Percentiles rank a stretch among this genome's conserved stretches.
phyloP scores from a whole-genome alignment of 1,140 invertebrate genomes.

The Cherax quadricarinatus region DNA sequence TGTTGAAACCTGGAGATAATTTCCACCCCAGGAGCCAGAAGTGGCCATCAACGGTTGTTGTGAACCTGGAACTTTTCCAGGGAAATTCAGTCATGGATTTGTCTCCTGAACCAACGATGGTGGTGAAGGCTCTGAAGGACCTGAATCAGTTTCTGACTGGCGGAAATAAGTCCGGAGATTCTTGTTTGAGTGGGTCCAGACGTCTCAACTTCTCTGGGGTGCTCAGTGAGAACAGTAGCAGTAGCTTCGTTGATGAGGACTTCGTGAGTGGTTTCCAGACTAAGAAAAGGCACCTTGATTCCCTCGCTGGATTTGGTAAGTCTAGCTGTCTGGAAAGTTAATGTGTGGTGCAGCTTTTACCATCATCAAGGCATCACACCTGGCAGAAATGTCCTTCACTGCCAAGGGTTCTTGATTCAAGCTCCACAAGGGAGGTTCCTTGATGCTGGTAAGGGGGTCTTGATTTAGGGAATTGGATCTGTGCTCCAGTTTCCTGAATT shows the following conservation, averaged over 20 bases:
- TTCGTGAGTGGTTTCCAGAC: not conserved
- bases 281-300: slow-evolving; percentile 30
- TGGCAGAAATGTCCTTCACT: too few relatives aligned
- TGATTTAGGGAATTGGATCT: too few relatives aligned
- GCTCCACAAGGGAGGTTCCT: too few relatives aligned
- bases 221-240: not conserved
- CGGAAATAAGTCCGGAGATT: not conserved
- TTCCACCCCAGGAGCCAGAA: too few relatives aligned
- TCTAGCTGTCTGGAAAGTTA: not conserved
- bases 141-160: slow-evolving; percentile 5
- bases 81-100: slow-evolving; percentile 8
- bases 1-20: too few relatives aligned
- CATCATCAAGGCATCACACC: too few relatives aligned
- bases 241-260: not conserved
- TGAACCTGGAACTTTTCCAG: too few relatives aligned
- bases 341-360: too few relatives aligned
- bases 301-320: slow-evolving; percentile 49
- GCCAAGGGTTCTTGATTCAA: too few relatives aligned
- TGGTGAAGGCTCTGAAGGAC: slow-evolving; percentile 29
- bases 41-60: too few relatives aligned
- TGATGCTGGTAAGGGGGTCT: too few relatives aligned
- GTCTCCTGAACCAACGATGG: slow-evolving; percentile 33
- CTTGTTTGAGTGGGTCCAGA: not conserved
- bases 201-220: slow-evolving; percentile 22
- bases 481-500: too few relatives aligned